A percentile compares a stretch with the other conserved stretches of the same genome.
These are phyloP conservation scores for Perca fluviatilis DNA, from an alignment of 2,113 vertebrate genomes.

Conservation along the genomic window DNA sequence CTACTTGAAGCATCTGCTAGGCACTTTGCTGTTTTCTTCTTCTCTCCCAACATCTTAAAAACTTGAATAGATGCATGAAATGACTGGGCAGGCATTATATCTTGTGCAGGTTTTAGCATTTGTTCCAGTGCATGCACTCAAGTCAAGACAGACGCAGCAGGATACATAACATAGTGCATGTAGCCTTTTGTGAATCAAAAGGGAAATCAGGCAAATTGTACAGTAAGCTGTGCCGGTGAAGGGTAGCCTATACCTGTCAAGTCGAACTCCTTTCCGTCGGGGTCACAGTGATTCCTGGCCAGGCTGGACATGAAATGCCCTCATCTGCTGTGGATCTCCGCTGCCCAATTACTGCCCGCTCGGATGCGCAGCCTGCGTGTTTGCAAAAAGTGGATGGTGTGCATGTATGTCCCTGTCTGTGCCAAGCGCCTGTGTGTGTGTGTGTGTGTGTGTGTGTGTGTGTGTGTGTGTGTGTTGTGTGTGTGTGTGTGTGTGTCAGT, in stretches of 20 bases:
- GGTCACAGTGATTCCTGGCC: slow-evolving; percentile 82
- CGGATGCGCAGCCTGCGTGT: slow-evolving; percentile 77
- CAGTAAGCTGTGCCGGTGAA: slow-evolving; percentile 57
- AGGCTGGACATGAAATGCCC: slow-evolving; percentile 80
- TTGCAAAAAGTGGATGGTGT: slow-evolving; percentile 74
- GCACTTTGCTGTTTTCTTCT: slow-evolving; percentile 60
- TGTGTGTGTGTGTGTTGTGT: slow-evolving; percentile 75
- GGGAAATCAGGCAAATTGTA: slow-evolving; percentile 38
- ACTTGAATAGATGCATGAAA: slow-evolving; percentile 72
- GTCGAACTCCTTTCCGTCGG: slow-evolving; percentile 82
- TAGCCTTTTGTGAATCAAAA: slow-evolving; percentile 65
- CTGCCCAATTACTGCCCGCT: slow-evolving; percentile 79
- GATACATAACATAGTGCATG: slow-evolving; percentile 48
- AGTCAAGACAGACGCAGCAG: slow-evolving; percentile 74
- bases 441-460: slow-evolving; percentile 71
- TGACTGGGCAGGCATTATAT: slow-evolving; percentile 46
- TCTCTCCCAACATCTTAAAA: slow-evolving; percentile 58
- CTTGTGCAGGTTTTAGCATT: slow-evolving; percentile 37
- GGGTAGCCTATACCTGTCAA: slow-evolving; percentile 81
- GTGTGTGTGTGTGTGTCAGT: slow-evolving; percentile 83
- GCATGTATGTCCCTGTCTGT: slow-evolving; percentile 72
- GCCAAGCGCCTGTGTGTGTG: slow-evolving; percentile 71
- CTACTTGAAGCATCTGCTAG: slow-evolving; percentile 60
- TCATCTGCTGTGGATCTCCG: slow-evolving; percentile 71
- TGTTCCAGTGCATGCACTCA: slow-evolving; percentile 76